A percentile compares a stretch with the other conserved stretches of the same genome.
phyloP scores from a whole-genome alignment of 2,113 vertebrate species.

The Zapus hudsonius region DNA sequence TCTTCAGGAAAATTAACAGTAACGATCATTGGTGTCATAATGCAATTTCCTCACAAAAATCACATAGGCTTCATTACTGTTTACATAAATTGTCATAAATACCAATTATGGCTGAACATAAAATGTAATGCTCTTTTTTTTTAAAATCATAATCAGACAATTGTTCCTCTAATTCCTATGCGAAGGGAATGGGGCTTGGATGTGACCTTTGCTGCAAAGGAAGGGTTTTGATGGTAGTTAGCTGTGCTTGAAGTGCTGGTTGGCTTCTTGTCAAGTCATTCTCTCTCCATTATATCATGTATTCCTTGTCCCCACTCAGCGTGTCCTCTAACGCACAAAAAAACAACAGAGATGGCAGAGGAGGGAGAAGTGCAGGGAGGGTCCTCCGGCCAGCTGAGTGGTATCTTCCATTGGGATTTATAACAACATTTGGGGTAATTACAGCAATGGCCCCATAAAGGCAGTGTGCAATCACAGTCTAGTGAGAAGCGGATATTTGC shows the following conservation, averaged over 20 bases:
- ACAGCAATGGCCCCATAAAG: slow-evolving; percentile 82
- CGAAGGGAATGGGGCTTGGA: slow-evolving; percentile 85
- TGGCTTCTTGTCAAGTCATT: slow-evolving; percentile 85
- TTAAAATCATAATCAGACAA: slow-evolving; percentile 88
- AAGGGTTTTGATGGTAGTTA: slow-evolving; percentile 83
- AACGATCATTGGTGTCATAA: slow-evolving; percentile 91
- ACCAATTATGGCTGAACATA: slow-evolving; percentile 91
- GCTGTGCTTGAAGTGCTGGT: slow-evolving; percentile 81
- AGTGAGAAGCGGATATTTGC: slow-evolving; percentile 82
- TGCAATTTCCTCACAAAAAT: slow-evolving; percentile 90
- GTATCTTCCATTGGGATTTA: slow-evolving; percentile 86
- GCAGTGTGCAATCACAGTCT: slow-evolving; percentile 86
- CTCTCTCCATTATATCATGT: slow-evolving; percentile 75
- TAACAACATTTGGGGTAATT: slow-evolving; percentile 86
- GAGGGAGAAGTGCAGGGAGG: slow-evolving; percentile 65
- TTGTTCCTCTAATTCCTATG: slow-evolving; percentile 89
- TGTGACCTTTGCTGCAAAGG: slow-evolving; percentile 86
- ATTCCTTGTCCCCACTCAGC: slow-evolving; percentile 77
- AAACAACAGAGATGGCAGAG: slow-evolving; percentile 76
- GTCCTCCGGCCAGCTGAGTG: slow-evolving; percentile 81
- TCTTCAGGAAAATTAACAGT: slow-evolving; percentile 92
- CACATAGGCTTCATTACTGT: slow-evolving; percentile 91
- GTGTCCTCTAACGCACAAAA: slow-evolving; percentile 81
- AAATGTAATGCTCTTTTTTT: slow-evolving; percentile 90
- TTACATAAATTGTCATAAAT: slow-evolving; percentile 93